Percentiles rank a stretch among this genome's conserved stretches.
These are phyloP conservation scores for Eilema caniola DNA, from an alignment of 2,888 invertebrate species.

Conservation along the genomic window DNA sequence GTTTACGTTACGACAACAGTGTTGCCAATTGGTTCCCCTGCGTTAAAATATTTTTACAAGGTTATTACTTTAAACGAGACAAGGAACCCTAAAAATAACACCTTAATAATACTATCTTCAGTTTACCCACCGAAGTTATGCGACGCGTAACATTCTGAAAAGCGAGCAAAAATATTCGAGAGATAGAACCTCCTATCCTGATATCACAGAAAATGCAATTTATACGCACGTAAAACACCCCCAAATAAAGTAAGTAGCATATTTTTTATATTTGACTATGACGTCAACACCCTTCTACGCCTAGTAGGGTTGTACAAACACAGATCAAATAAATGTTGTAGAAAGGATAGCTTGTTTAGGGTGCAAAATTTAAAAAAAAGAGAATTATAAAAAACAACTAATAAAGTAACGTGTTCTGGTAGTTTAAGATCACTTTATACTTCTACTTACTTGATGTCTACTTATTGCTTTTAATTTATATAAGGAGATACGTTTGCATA, in stretches of 20 bases:
- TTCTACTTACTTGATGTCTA: background rate
- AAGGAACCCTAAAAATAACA: background rate
- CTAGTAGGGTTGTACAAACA: slow-evolving; percentile 18
- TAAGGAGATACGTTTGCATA: too few species aligned
- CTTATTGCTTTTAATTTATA: background rate
- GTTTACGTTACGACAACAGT: too few species aligned
- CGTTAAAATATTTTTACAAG: too few species aligned
- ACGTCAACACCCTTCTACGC: slow-evolving; percentile 28
- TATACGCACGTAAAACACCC: slow-evolving; percentile 33
- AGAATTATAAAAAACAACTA: too few species aligned
- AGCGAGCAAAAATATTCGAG: slow-evolving; percentile 18
- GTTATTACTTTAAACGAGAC: background rate
- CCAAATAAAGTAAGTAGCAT: slow-evolving; percentile 44
- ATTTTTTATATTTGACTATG: slow-evolving; percentile 25
- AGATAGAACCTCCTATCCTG: slow-evolving; percentile 26
- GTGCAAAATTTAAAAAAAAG: too few species aligned
- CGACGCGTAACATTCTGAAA: slow-evolving; percentile 11
- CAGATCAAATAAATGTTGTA: slow-evolving; percentile 1
- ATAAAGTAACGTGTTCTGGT: background rate
- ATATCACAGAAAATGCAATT: slow-evolving; percentile 44
- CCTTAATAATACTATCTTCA: slow-evolving; percentile 6
- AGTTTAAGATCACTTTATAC: background rate
- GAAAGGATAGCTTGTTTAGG: background rate
- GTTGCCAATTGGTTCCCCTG: too few species aligned
- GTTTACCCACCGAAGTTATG: slow-evolving; percentile 4